These are phyloP conservation scores for Chydorus sphaericus DNA, from an alignment of 2,888 invertebrate genomes.

Conservation along the genomic window DNA sequence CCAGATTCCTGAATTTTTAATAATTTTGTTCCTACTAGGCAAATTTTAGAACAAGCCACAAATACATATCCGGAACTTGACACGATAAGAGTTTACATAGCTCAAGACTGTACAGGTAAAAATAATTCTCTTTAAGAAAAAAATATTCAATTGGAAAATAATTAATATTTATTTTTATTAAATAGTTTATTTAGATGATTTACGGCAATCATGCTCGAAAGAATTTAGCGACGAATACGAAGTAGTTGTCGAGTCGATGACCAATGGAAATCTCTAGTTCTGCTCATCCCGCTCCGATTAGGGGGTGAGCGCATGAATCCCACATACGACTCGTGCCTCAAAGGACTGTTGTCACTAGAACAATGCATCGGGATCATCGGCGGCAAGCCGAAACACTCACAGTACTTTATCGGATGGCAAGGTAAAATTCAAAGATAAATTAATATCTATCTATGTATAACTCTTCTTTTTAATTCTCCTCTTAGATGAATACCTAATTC, in stretches of 20 bases:
- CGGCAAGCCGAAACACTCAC: conserved; percentile 79
- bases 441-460: too few species aligned
- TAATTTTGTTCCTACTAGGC: conserved; percentile 32
- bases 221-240: conserved; percentile 7
- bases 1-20: neutral
- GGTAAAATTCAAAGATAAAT: conserved; percentile 31
- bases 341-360: conserved; percentile 59
- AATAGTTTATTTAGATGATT: conserved; percentile 57
- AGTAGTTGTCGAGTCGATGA: neutral
- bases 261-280: conserved; percentile 57
- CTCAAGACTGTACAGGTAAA: conserved; percentile 61
- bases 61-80: conserved; percentile 62
- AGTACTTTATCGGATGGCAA: conserved; percentile 87
- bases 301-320: conserved; percentile 77
- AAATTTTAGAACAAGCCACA: conserved; percentile 58
- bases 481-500: conserved; percentile 70
- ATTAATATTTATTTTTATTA: conserved; percentile 19
- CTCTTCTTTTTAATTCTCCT: neutral
- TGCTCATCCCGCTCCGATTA: conserved; percentile 69
- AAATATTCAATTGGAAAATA: neutral
- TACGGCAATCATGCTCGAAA: conserved; percentile 40
- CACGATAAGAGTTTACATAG: conserved; percentile 66
- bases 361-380: conserved; percentile 84
- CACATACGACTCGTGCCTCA: conserved; percentile 67
- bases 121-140: conserved; percentile 17